A percentile compares a stretch with the other conserved stretches of the same genome.
Evolutionary conservation across 2,797 vertebrate genomes (phyloP).

Genomic region (Labeo calbasu): DNA sequence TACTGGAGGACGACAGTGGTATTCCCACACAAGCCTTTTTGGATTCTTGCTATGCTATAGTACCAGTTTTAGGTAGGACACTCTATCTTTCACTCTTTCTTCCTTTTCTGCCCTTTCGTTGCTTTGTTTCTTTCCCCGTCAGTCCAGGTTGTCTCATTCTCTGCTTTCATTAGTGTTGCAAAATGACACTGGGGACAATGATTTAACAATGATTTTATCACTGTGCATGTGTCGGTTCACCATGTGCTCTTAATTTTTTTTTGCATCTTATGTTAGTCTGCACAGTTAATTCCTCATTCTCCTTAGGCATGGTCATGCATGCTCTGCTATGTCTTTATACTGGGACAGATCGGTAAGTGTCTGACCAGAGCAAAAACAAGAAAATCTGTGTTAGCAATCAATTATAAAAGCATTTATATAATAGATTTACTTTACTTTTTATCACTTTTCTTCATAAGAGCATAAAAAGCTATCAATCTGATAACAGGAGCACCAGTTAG

Average conservation of each 20-base stretch:
- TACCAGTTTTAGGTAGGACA: conserved; percentile 95
- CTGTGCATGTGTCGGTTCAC: neutral
- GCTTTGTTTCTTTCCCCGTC: conserved; percentile 1
- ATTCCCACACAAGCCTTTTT: conserved; percentile 97
- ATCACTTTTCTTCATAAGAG: neutral
- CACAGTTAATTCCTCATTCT: neutral
- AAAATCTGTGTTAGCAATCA: neutral
- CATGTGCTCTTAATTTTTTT: conserved; percentile 24
- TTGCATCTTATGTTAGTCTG: neutral
- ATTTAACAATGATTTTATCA: conserved; percentile 7
- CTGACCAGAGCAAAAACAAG: neutral
- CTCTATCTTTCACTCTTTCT: conserved; percentile 22
- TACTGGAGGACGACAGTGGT: conserved; percentile 90
- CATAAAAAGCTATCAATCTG: no score
- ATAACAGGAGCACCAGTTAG: neutral
- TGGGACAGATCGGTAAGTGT: neutral
- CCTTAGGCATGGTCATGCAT: conserved; percentile 12
- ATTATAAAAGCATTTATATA: neutral
- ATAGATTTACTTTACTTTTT: neutral
- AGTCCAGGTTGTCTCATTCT: neutral
- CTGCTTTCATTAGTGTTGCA: neutral
- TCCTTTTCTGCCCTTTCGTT: conserved; percentile 16
- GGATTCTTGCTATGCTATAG: conserved; percentile 98
- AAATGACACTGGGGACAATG: neutral
- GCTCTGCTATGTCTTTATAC: conserved; percentile 4